These are phyloP conservation scores for Patella caerulea DNA, from an alignment of 2,888 invertebrate species.

Conservation along the genomic window DNA sequence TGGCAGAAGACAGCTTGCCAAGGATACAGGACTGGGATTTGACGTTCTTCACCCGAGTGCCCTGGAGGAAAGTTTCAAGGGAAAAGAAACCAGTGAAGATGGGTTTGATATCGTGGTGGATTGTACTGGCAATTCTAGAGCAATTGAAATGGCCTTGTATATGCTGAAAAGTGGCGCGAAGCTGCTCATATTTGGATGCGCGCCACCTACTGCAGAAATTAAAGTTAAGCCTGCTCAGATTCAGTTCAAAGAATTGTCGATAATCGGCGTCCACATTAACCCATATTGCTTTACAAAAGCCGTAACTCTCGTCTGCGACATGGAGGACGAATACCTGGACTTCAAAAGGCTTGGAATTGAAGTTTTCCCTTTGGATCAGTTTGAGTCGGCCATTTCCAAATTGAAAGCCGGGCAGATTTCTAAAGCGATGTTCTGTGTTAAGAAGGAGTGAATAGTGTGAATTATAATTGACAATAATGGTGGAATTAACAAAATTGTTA, in stretches of 20 bases:
- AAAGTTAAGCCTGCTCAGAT: neutral
- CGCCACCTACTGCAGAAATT: neutral
- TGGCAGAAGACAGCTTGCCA: neutral
- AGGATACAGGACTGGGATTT: neutral
- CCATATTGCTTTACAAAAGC: neutral
- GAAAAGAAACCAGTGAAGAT: neutral
- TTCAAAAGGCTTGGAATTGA: neutral
- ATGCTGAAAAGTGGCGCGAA: neutral
- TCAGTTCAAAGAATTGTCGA: neutral
- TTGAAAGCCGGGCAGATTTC: neutral
- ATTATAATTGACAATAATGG: too few species aligned
- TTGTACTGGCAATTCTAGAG: neutral
- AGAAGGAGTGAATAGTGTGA: neutral
- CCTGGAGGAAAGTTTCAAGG: neutral
- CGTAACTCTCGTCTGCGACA: neutral
- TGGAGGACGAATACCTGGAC: neutral
- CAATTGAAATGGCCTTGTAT: neutral
- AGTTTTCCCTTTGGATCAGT: neutral
- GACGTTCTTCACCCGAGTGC: neutral
- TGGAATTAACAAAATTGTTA: too few species aligned
- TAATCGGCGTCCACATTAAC: neutral
- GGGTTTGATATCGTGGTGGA: conserved; percentile 6
- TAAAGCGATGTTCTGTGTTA: neutral
- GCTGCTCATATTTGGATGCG: neutral
- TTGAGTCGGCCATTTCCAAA: neutral